phyloP scores from a whole-genome alignment of 2,888 invertebrate species.

The Tetragonula carbonaria region DNA sequence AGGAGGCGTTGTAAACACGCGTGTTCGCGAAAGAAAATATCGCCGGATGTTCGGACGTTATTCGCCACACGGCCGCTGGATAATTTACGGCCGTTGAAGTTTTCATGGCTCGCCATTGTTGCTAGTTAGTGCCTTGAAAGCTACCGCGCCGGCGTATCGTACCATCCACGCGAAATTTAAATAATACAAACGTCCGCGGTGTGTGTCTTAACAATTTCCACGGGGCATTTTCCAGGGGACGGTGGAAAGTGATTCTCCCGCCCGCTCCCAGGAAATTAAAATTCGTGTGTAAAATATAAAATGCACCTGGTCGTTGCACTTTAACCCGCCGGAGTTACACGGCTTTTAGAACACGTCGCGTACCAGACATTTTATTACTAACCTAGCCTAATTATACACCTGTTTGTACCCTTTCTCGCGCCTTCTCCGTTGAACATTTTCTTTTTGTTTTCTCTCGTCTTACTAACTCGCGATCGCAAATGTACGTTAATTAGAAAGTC shows the following conservation, averaged over 20 bases:
- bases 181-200: constrained; percentile 21
- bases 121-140: constrained; percentile 18
- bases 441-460: no score
- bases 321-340: no score
- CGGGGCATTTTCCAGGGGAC: background rate
- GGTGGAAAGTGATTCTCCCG: constrained; percentile 3
- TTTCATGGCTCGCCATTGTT: constrained; percentile 36
- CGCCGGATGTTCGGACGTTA: constrained; percentile 5
- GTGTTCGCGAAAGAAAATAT: constrained; percentile 40
- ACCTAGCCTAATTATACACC: no score
- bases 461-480: background rate
- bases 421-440: no score
- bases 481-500: no score
- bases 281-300: background rate
- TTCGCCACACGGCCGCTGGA: background rate
- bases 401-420: no score
- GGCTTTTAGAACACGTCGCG: background rate
- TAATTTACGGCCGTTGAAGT: constrained; percentile 46
- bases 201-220: constrained; percentile 21
- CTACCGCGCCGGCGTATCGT: background rate
- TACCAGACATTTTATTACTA: no score
- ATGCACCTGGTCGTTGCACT: no score
- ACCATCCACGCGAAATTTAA: constrained; percentile 25
- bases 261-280: background rate
- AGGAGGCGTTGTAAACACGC: constrained; percentile 36